Evolutionary conservation across 1,140 invertebrate species (phyloP).

Genomic region (Pseudachorutes palmiensis): DNA sequence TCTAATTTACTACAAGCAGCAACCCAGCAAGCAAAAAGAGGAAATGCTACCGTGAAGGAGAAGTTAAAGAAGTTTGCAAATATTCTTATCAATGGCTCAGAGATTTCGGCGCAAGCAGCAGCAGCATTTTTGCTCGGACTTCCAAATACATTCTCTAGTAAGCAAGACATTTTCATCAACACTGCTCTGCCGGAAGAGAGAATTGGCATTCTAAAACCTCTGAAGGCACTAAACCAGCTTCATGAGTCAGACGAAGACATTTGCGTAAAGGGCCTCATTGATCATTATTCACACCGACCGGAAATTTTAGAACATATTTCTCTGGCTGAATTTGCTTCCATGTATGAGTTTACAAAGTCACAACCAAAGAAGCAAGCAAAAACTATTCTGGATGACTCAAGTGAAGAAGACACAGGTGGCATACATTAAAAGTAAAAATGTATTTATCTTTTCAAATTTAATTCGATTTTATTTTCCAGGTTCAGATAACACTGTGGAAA

Average conservation of each 20-base stretch:
- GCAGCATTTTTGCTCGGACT: constrained; percentile 36
- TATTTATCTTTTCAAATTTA: not conserved
- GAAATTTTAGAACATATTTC: constrained; percentile 9
- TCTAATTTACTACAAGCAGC: constrained; percentile 31
- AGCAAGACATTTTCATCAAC: constrained; percentile 24
- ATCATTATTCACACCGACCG: constrained; percentile 22
- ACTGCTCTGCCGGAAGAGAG: constrained; percentile 18
- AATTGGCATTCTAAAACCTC: constrained; percentile 16
- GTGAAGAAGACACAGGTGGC: not conserved
- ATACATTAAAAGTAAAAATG: not conserved
- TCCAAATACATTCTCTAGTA: constrained; percentile 29
- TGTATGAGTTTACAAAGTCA: not conserved
- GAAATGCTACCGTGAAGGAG: constrained; percentile 20
- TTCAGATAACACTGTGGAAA: too few species aligned
- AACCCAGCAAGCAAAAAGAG: not conserved
- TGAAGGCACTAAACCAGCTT: constrained; percentile 20
- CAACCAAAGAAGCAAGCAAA: not conserved
- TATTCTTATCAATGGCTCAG: constrained; percentile 38
- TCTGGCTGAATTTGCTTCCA: constrained; percentile 15
- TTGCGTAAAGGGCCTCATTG: not conserved
- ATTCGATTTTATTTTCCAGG: not conserved
- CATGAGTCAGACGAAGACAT: constrained; percentile 23
- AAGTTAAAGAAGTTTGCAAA: constrained; percentile 38
- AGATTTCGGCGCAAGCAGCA: constrained; percentile 40
- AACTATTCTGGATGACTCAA: not conserved